Evolutionary conservation across 2,113 vertebrate species (phyloP), one percentile per base, ranked within the genome.

Genomic region (Merops nubicus): DNA sequence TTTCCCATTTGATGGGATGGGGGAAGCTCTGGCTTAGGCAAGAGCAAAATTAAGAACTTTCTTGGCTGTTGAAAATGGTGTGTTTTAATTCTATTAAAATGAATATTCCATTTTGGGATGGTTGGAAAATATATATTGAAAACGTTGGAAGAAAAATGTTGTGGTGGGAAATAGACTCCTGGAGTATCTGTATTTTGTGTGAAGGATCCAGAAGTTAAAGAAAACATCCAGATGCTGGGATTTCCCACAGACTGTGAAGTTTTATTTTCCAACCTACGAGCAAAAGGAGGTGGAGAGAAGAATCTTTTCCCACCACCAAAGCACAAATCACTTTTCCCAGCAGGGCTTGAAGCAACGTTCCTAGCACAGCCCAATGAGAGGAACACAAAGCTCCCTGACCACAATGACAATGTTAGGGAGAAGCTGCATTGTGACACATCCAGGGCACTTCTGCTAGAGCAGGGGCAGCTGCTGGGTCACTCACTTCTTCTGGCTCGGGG

Each of bases 391-490:
- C 17, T 92, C 50, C 57, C 40, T 0, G 9, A 12, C 12, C 1
- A 0, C 3, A 29, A 17, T 2, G 14, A 19, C 11, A 3, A 0
- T 1, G 13, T 15, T 1, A 1, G 23, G 26, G 16, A 31, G 21
- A 54, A 47, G 33, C 19, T 8, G 1, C 54, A 0, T 2, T 1
- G 6, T 4, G 43, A 31, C 36, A 6, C n/a, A 23, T 42, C 36
- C 36, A 16, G 42, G 38, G 3, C 38, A 8, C 5, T 53, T 73
- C 2, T 53, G 9, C 36, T 51, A 2, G 16, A 50, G 40, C 40
- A 23, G 31, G 8, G 36, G 5, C 0, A 3, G 50, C 70, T 48
- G 9, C 26, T 12, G 77, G 12, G 4, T 9, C 40, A 0, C 1
- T 94, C 68, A 96, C 19, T 97, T 96, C 62, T 91, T 94, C 63